Base-by-base conservation (phyloP, 2,888 invertebrate species). In the Synanthedon andrenaeformis region DNA sequence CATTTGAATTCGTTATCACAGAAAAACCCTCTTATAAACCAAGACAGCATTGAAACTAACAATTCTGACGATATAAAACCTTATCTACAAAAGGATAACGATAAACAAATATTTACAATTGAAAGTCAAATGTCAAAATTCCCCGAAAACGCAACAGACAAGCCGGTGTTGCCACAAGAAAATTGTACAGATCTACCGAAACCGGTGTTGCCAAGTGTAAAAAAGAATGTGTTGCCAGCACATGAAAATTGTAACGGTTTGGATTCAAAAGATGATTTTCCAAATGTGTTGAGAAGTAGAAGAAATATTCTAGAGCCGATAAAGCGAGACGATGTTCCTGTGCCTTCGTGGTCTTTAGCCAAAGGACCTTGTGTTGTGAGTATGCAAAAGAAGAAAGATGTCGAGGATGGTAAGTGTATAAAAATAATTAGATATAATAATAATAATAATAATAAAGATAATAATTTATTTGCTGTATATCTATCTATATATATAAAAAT, bases 251-350 rank as follows among this genome's bases (percentile, higher is more conserved):
- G 50, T 4, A 51, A 35, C 35, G 54, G 54, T 55, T 59, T 65
- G 10, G 67, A 66, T 51, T 58, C 60, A 12, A 69, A 68, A 41
- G 67, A 65, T 13, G 82, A 82, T 55, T 59, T 85, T 59, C 84
- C 85, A 0, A 72, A 63, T 54, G 66, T 84, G 41, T 59, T 79
- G 59, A 72, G 82, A 53, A 75, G 83, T 1, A 70, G 82, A 49
- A 73, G 84, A 56, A 85, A 77, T 65, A 72, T 88, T 56, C 59
- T 88, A 57, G 88, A 88, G 61, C 88, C 88, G 28, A 70, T 88
- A 14, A 79, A 74, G 52, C 75, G 78, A 42, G 82, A 82, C 48
- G 76, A 78, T 0, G 67, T 67, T 3, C 88, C 88, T 0, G 67
- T 67, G 3, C 88, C 88, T 0, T 61, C 72, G 1, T 88, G 88